Evolutionary conservation across 2,797 vertebrate genomes (phyloP).

Genomic region (Anabas testudineus): DNA sequence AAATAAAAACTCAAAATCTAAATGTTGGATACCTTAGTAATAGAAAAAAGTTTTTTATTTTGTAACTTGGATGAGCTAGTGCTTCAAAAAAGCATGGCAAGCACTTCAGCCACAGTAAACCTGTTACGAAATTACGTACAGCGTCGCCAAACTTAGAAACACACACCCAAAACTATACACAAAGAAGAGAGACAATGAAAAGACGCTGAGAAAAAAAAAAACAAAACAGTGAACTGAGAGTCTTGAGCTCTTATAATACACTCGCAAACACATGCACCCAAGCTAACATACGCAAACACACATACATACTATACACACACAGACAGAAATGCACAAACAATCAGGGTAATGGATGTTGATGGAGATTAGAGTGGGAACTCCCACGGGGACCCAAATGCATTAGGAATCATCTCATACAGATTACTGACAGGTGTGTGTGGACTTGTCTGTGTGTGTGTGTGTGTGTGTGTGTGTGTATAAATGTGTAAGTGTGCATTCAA

Average conservation of each 20-base stretch:
- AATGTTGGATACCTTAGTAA: neutral
- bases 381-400: slow-evolving; percentile 78
- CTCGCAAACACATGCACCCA: slow-evolving; percentile 19
- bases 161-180: slow-evolving; percentile 45
- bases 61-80: slow-evolving; percentile 1
- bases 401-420: slow-evolving; percentile 82
- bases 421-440: slow-evolving; percentile 79
- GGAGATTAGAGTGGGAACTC: slow-evolving; percentile 83
- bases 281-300: slow-evolving; percentile 16
- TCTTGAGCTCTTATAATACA: slow-evolving; percentile 41
- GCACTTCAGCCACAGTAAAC: slow-evolving; percentile 17
- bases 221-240: slow-evolving; percentile 25
- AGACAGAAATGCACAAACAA: slow-evolving; percentile 69
- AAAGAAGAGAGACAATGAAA: slow-evolving; percentile 36
- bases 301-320: slow-evolving; percentile 29
- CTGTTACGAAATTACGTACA: slow-evolving; percentile 21
- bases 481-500: slow-evolving; percentile 41
- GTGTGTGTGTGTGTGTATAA: slow-evolving; percentile 13
- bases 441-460: slow-evolving; percentile 34
- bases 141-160: slow-evolving; percentile 12
- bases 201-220: slow-evolving; percentile 7
- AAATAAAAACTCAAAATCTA: neutral
- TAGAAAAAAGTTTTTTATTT: too few species aligned
- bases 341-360: slow-evolving; percentile 83
- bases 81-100: slow-evolving; percentile 37